These are phyloP conservation scores for Drosophila vallismaia DNA, from an alignment of 2,888 invertebrate genomes.

Conservation along the genomic window DNA sequence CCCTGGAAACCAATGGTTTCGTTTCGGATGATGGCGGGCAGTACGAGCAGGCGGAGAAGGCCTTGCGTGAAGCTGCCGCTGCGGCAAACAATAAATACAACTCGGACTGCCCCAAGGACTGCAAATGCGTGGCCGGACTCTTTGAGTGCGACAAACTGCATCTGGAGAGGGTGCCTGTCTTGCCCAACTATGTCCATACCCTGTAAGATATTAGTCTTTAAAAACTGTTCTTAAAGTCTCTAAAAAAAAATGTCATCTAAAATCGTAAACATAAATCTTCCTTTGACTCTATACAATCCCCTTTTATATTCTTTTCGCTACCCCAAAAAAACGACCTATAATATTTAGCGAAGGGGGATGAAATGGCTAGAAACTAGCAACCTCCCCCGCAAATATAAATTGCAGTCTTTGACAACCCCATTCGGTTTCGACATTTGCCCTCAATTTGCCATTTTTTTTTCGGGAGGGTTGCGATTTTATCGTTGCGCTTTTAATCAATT, in stretches of 20 bases:
- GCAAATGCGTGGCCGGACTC: conserved; percentile 89
- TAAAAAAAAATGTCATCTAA: not conserved
- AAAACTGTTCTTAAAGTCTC: not conserved
- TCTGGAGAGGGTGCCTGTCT: conserved; percentile 88
- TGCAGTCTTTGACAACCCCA: conserved; percentile 40
- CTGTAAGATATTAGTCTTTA: conserved; percentile 85
- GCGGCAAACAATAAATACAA: conserved; percentile 47
- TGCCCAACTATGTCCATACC: conserved; percentile 91
- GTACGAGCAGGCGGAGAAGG: conserved; percentile 79
- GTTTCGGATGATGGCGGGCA: conserved; percentile 81
- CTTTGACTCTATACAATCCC: not conserved
- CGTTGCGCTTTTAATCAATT: conserved; percentile 70
- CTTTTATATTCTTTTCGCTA: not conserved
- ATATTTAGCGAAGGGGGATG: conserved; percentile 40
- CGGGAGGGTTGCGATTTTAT: conserved; percentile 77
- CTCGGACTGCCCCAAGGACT: conserved; percentile 86
- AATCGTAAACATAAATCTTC: too few relatives aligned
- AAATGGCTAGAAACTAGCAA: conserved; percentile 21
- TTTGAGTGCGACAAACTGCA: conserved; percentile 91
- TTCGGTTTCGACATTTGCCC: conserved; percentile 35
- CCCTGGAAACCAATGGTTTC: conserved; percentile 80
- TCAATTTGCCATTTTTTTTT: conserved; percentile 20
- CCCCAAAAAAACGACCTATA: not conserved
- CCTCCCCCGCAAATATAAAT: conserved; percentile 42
- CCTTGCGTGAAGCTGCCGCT: conserved; percentile 60